Evolutionary conservation across 1,140 invertebrate species (phyloP).

Genomic region (Diorhabda elongata): DNA sequence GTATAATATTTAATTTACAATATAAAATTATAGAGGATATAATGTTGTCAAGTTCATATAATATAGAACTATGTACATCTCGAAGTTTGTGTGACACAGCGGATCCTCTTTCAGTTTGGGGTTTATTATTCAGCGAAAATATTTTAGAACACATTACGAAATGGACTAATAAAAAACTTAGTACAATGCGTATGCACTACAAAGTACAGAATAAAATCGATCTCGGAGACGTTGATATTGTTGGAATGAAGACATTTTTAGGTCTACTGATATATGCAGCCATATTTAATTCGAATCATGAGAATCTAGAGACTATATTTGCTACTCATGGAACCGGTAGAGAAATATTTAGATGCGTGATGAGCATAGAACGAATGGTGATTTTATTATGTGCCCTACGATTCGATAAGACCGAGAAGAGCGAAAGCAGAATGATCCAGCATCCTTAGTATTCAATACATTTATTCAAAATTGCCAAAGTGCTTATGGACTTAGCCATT

Average conservation of each 20-base stretch:
- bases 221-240: neutral
- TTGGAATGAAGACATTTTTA: neutral
- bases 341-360: slow-evolving; percentile 1
- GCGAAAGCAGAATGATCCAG: slow-evolving; percentile 5
- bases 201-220: neutral
- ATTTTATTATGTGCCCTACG: neutral
- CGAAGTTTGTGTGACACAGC: neutral
- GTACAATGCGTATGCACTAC: too few relatives aligned
- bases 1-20: too few relatives aligned
- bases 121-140: neutral
- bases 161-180: too few relatives aligned
- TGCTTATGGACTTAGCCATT: slow-evolving; percentile 14
- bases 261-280: neutral
- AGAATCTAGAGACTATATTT: neutral
- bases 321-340: slow-evolving; percentile 2
- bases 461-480: slow-evolving; percentile 23
- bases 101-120: neutral
- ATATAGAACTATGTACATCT: neutral
- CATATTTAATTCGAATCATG: slow-evolving; percentile 1
- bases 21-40: too few relatives aligned
- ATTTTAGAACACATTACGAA: neutral
- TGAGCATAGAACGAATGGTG: neutral
- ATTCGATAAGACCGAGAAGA: neutral
- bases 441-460: slow-evolving; percentile 18
- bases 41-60: too few relatives aligned